Evolutionary conservation across 2,113 vertebrate genomes (phyloP), one percentile per base, ranked within the genome.

Genomic region (Benitochromis conjunctus): DNA sequence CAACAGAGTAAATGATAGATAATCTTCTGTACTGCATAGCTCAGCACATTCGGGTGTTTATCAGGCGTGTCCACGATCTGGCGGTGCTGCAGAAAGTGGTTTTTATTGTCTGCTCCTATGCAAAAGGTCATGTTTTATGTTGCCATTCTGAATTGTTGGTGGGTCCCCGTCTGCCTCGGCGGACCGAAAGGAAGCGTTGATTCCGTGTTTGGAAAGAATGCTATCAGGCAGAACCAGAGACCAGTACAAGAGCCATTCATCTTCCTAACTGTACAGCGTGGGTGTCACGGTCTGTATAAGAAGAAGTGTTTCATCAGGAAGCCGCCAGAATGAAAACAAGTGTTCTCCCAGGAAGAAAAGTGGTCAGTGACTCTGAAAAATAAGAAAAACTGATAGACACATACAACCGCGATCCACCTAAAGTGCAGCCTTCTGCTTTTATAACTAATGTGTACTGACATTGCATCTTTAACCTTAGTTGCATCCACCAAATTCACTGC

Each of bases 121-220:
- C 95, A 95, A 95, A 90, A 94, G 90, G 93, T 93, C 79, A 85
- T 66, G 57, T 92, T 93, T 93, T 90, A 86, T 92, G 90, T 92
- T 81, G 83, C 77, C 24, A 46, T 66, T 74, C 53, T 46, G 24
- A 80, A 86, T 82, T 76, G 81, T 83, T 87, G 8, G 79, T 58
- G 56, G 79, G 60, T 80, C 26, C 38, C 76, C 16, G 16, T 88
- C 81, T 86, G 90, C 82, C 76, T 93, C 80, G 41, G 31, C 21
- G 53, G 82, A 92, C 86, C 89, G 88, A 89, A 92, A 79, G 38
- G 54, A 90, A 90, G 83, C 31, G 55, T 46, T 41, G 83, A 88
- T 89, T 91, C 56, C 29, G 83, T 82, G 83, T 81, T 91, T 88
- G 82, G 48, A 82, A 41, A 80, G 86, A 93, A 87, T 54, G 71